Base-by-base conservation (phyloP, 2,113 vertebrate species). In the Nycticebus coucang region DNA sequence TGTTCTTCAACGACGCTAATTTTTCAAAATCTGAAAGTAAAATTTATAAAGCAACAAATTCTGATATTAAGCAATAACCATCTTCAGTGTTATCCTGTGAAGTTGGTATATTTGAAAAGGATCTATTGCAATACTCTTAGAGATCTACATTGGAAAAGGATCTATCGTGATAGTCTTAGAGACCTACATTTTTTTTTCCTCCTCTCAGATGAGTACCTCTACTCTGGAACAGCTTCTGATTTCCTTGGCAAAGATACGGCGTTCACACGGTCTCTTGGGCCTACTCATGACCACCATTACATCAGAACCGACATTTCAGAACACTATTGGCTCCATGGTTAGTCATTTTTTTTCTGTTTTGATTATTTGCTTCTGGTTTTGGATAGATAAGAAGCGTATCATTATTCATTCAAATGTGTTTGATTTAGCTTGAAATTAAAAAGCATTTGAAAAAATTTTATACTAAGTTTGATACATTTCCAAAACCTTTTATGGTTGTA, bases 281-380 rank as follows among this genome's bases (percentile, higher is more conserved):
- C 99, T 84, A 98, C 99, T 91, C 99, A 99, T 6, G 99, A 99
- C 97, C 99, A 99, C 97, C 99, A 99, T 98, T 99, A 99, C 98
- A 99, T 99, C 97, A 99, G 99, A 97, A 99, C 99, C 21, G 99
- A 99, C 97, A 99, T 99, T 97, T 99, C 99, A 9, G 99, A 99
- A 75, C 99, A 99, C 98, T 99, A 99, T 98, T 99, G 99, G 99
- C 99, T 99, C 98, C 99, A 99, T 89, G 99, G 99, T 99, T 98
- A 97, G 98, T 98, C 90, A 95, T 71, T 95, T 75, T 62, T 26
- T 97, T 83, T 35, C 80, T 87, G 80, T 96, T 94, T 91, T 90
- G 85, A 91, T 95, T 93, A 30, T 90, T 96, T 96, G 91, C 92
- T 62, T 96, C 91, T 92, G 87, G 33, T 95, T 93, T 72, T 81